phyloP scores from a whole-genome alignment of 2,113 vertebrate genomes.

The Mormyrus lacerda region DNA sequence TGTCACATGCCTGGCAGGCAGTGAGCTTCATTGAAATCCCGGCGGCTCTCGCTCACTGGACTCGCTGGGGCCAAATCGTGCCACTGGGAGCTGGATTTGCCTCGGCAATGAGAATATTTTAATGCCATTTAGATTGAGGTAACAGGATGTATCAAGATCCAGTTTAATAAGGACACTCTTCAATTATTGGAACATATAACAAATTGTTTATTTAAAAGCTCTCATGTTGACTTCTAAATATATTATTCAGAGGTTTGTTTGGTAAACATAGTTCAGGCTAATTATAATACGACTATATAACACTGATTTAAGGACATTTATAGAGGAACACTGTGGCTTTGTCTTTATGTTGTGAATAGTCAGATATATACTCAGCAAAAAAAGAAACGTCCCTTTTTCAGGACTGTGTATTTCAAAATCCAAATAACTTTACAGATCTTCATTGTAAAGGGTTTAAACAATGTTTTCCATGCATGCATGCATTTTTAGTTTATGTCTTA shows the following conservation, averaged over 20 bases:
- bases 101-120: conserved; percentile 57
- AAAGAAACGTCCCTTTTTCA: no score
- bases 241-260: conserved; percentile 67
- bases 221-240: conserved; percentile 43
- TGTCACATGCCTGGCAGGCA: conserved; percentile 62
- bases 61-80: conserved; percentile 43
- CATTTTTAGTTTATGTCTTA: no score
- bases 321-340: neutral
- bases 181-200: conserved; percentile 3
- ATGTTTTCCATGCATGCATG: no score
- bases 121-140: conserved; percentile 52
- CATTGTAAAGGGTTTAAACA: no score
- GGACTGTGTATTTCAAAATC: no score
- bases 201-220: neutral
- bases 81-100: conserved; percentile 49
- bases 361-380: neutral
- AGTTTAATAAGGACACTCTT: neutral
- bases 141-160: conserved; percentile 21
- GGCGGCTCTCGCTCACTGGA: conserved; percentile 44
- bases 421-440: no score
- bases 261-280: conserved; percentile 71
- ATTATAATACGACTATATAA: conserved; percentile 64
- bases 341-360: neutral
- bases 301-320: conserved; percentile 33
- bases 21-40: conserved; percentile 56